These are phyloP conservation scores for Andricus grossulariae DNA, from an alignment of 1,140 invertebrate genomes.

Conservation along the genomic window DNA sequence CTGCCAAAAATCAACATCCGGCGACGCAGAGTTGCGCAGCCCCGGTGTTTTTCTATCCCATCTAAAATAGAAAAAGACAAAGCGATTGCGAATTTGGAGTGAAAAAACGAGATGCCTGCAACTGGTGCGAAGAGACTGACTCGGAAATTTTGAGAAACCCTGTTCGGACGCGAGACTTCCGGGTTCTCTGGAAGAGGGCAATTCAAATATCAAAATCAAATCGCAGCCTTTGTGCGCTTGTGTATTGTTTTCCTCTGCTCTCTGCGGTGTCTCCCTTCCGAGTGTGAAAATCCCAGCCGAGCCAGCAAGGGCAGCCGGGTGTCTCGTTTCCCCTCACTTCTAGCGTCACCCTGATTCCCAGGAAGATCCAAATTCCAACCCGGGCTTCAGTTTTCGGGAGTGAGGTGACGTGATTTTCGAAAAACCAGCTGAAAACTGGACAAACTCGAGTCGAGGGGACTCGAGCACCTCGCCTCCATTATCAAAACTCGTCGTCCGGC, in stretches of 20 bases:
- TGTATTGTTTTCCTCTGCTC: slow-evolving; percentile 28
- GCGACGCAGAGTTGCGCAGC: slow-evolving; percentile 61
- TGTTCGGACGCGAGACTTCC: slow-evolving; percentile 48
- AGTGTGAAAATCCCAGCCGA: neutral
- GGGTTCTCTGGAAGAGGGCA: slow-evolving; percentile 43
- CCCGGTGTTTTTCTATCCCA: slow-evolving; percentile 46
- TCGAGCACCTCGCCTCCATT: slow-evolving; percentile 1
- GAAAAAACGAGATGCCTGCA: slow-evolving; percentile 57
- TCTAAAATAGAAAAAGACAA: slow-evolving; percentile 49
- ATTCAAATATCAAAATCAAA: slow-evolving; percentile 36
- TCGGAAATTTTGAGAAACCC: slow-evolving; percentile 35
- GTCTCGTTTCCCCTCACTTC: neutral
- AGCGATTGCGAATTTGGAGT: slow-evolving; percentile 53
- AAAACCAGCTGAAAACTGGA: neutral
- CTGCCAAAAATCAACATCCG: slow-evolving; percentile 59
- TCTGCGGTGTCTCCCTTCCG: neutral
- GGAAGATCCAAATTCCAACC: neutral
- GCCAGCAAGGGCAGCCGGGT: neutral
- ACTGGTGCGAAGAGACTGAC: slow-evolving; percentile 27
- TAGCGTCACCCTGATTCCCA: neutral
- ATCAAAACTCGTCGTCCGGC: slow-evolving; percentile 20
- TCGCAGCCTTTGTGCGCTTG: slow-evolving; percentile 38
- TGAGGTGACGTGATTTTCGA: slow-evolving; percentile 1
- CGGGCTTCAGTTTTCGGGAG: neutral
- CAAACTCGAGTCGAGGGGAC: neutral